Percentiles rank a stretch among this genome's conserved stretches.
Conservation (phyloP, 2,797 vertebrate species). For the Scyliorhinus canicula region DNA sequence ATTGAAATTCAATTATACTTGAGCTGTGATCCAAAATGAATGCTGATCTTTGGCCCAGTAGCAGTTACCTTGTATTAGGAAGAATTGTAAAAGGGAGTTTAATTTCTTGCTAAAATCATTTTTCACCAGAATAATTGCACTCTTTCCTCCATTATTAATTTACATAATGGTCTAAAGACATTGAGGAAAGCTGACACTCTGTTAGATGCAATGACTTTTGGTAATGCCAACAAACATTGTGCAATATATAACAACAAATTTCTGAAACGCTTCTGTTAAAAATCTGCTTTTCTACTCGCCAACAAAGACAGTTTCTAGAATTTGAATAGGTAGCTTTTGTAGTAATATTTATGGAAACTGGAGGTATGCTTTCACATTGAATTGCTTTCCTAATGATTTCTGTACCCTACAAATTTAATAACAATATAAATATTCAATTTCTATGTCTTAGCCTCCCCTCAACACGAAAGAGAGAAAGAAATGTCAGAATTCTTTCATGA, state of each 20-base stretch:
- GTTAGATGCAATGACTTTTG: not conserved
- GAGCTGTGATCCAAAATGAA: not conserved
- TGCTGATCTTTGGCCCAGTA: not conserved
- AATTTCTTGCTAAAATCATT: not conserved
- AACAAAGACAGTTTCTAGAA: not conserved
- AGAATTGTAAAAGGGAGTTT: not conserved
- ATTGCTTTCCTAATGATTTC: conserved; percentile 15
- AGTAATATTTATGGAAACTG: not conserved
- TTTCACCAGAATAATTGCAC: not conserved
- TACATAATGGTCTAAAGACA: not conserved
- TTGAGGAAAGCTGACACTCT: not conserved
- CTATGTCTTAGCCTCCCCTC: not conserved
- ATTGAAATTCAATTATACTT: not conserved
- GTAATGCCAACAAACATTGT: not conserved
- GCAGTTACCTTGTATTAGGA: not conserved
- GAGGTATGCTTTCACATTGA: not conserved
- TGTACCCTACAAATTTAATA: not conserved
- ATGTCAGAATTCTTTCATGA: not conserved
- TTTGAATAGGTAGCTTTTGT: not conserved
- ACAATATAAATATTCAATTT: not conserved
- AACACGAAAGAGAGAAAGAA: too few species aligned
- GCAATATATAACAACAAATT: not conserved
- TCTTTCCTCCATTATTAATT: not conserved
- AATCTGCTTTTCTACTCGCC: not conserved
- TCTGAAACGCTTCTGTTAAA: not conserved